Evolutionary conservation across 2,797 vertebrate genomes (phyloP), one percentile per base, ranked within the genome.

Genomic region (Ctenosaura bakeri): DNA sequence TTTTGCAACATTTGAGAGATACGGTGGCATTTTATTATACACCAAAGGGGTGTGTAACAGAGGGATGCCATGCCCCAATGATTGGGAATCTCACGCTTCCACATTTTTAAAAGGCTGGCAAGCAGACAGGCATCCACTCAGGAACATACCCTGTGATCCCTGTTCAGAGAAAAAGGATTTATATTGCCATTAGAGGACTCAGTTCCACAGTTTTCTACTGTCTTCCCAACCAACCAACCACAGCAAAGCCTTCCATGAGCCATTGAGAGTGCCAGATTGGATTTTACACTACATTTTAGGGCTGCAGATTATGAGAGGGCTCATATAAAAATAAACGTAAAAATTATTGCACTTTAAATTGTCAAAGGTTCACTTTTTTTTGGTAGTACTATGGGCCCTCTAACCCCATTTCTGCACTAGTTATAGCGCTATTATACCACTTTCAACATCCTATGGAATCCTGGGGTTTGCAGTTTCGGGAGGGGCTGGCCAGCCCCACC

Each of bases 1-100:
- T 93, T 10, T 38, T 89, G 88, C 62, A 89, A 59, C 0, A 4
- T 94, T 54, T 38, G 29, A 54, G 93, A 94, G 93, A 94, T 4
- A 4, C 88, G 83, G 92, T 90, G 93, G 91, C 91, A 89, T 93
- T 95, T 76, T 94, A 92, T 69, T 1, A 26, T 93, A 93, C 12
- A 93, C 93, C 92, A 86, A 91, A 92, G 90, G 76, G 81, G 79
- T 88, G 84, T 29, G 20, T 69, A 69, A 56, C 92, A 92, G 93
- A 89, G 93, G 90, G 59, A 95, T 90, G 87, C 90, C 69, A 81
- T 94, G 93, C 90, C 91, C 92, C 14, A 93, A 88, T 0, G 0
- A 80, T 87, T 13, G 93, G 92, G 90, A 79, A 86, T 74, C 89
- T 84, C 83, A n/a, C 78, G 91, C 83, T 62, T 93, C 90, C 62